Percentiles rank a stretch among this genome's conserved stretches.
These are phyloP conservation scores for Prunella himalayana DNA, from an alignment of 2,113 vertebrate genomes.

Conservation along the genomic window DNA sequence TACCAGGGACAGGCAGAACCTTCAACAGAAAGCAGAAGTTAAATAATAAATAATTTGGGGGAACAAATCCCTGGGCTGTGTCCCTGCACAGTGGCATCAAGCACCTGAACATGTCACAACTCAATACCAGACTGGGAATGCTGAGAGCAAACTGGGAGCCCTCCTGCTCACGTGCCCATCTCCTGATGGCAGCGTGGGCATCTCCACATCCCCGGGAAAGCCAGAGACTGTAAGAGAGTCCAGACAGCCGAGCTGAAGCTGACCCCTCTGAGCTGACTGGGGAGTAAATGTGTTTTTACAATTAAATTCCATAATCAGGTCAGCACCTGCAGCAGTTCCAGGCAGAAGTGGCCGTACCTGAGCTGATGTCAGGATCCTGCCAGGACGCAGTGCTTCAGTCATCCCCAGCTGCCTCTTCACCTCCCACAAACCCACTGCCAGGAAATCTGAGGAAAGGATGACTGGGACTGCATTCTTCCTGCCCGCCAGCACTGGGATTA, in stretches of 20 bases:
- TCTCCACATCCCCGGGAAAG: fast-evolving
- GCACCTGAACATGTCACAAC: fast-evolving
- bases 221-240: fast-evolving
- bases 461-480: background rate
- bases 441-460: background rate
- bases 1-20: background rate
- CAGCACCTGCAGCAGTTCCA: background rate
- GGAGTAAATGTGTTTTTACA: fast-evolving
- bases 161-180: fast-evolving
- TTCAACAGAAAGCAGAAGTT: background rate
- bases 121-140: background rate
- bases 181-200: fast-evolving
- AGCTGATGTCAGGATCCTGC: fast-evolving
- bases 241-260: fast-evolving
- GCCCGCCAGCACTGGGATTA: background rate
- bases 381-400: fast-evolving
- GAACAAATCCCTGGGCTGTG: background rate
- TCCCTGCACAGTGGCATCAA: background rate
- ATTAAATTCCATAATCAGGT: fast-evolving
- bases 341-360: fast-evolving
- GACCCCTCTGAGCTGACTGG: background rate
- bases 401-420: background rate
- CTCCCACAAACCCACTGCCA: background rate
- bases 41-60: constrained; percentile 20
- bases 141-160: background rate